Conservation (phyloP, 1,140 invertebrate genomes). For the Cydia splendana region DNA sequence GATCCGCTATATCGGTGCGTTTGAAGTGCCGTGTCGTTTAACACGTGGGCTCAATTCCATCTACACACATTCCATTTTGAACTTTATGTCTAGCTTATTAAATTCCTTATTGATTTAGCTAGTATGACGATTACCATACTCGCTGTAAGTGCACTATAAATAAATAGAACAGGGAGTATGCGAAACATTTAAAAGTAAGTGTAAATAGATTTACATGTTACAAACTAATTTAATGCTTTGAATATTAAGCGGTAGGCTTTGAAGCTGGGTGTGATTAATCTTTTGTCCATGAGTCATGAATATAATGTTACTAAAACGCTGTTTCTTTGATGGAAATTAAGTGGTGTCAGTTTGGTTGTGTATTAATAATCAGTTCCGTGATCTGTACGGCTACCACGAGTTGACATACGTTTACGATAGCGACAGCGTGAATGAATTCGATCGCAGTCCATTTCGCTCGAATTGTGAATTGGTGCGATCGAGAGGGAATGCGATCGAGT, state of each 20-base stretch:
- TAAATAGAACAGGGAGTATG: neutral
- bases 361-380: no score
- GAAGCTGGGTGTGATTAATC: neutral
- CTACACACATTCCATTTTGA: neutral
- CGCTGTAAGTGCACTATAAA: slow-evolving; percentile 25
- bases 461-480: no score
- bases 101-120: neutral
- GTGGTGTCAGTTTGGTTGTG: no score
- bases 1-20: slow-evolving; percentile 24
- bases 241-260: neutral
- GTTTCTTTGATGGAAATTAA: no score
- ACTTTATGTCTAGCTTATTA: neutral
- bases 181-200: slow-evolving; percentile 16
- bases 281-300: neutral
- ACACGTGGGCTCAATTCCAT: slow-evolving; percentile 10
- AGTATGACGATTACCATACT: neutral
- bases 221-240: neutral
- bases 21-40: slow-evolving; percentile 29
- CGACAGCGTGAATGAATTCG: no score
- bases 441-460: no score
- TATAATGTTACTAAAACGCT: neutral
- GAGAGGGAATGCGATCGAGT: no score
- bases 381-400: no score
- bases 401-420: no score
- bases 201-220: slow-evolving; percentile 9